These are phyloP conservation scores for Dysmachus trigonus DNA, from an alignment of 2,888 invertebrate species.

Conservation along the genomic window DNA sequence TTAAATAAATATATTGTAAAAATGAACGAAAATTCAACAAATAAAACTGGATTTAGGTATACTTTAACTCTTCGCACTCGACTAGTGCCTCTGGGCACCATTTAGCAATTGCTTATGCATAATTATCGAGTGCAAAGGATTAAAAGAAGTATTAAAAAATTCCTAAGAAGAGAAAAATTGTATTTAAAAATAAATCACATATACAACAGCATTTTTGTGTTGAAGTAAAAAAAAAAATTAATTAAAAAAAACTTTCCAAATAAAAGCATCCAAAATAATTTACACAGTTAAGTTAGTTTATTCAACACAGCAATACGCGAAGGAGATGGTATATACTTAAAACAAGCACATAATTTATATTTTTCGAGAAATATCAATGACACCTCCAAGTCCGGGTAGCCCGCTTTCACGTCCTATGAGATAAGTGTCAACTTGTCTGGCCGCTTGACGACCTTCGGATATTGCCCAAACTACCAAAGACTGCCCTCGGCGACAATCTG, in stretches of 20 bases:
- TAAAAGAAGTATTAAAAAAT: neutral
- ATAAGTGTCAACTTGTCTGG: constrained; percentile 88
- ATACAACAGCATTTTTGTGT: neutral
- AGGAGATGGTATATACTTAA: neutral
- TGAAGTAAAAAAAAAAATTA: neutral
- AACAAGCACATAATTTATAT: constrained; percentile 30
- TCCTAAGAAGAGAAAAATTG: constrained; percentile 1
- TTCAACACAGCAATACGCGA: neutral
- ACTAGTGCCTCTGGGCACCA: no score
- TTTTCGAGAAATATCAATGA: constrained; percentile 66
- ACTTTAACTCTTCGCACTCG: no score
- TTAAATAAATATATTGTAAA: neutral
- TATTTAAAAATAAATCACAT: constrained; percentile 38
- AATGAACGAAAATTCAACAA: neutral
- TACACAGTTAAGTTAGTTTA: constrained; percentile 30
- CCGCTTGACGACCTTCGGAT: constrained; percentile 97
- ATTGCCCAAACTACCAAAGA: constrained; percentile 99
- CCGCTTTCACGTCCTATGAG: constrained; percentile 78
- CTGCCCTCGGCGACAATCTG: constrained; percentile 98
- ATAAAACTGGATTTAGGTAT: neutral
- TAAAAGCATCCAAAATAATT: constrained; percentile 24
- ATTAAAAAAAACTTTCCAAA: neutral
- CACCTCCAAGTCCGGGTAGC: constrained; percentile 93
- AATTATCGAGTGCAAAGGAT: no score
- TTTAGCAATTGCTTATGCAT: no score